Base-by-base conservation (phyloP, 2,797 vertebrate species). In the Pteronotus mesoamericanus region DNA sequence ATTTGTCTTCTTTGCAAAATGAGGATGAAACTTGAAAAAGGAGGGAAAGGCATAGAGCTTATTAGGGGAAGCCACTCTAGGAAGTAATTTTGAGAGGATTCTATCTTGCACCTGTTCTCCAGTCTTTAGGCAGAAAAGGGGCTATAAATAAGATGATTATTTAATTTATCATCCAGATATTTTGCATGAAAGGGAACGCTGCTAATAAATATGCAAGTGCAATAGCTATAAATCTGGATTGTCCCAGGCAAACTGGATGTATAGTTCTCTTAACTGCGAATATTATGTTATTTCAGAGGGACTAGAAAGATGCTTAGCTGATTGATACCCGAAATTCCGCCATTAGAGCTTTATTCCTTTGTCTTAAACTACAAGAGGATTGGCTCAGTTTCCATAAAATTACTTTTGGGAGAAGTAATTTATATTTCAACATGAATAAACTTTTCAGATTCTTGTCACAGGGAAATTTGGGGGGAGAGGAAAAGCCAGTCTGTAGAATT, bases 1-100 rank as follows among this genome's bases (percentile, higher is more conserved):
- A 34, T 89, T 96, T 96, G 21, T 89, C 59, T 87, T 12, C 55
- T 95, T 96, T 86, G 61, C 87, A 96, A 32, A 29, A 72, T 88
- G 39, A 85, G 39, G 64, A 59, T 51, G n/a, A 77, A 90, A 88
- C 78, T 82, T 91, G 32, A 48, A 80, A 93, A 92, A 74, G 42
- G 37, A 77, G 21, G 48, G 34, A 72, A 89, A 87, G 34, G 9
- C 18, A 18, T 9, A 53, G n/a, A 74, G 32, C 82, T 68, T 59
- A 29, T 59, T 77, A 83, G 14, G 24, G 55, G 18, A 94, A 53
- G 21, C 6, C 34, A 55, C 44, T 57, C 69, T n/a, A 55, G 46
- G 57, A 55, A 86, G 24, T 77, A 48, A 71, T 42, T 91, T 91
- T 86, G 66, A 94, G 44, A 94, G 79, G 22, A 68, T 57, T 68